Evolutionary conservation across 2,888 invertebrate species (phyloP).

Genomic region (Zygaena filipendulae): DNA sequence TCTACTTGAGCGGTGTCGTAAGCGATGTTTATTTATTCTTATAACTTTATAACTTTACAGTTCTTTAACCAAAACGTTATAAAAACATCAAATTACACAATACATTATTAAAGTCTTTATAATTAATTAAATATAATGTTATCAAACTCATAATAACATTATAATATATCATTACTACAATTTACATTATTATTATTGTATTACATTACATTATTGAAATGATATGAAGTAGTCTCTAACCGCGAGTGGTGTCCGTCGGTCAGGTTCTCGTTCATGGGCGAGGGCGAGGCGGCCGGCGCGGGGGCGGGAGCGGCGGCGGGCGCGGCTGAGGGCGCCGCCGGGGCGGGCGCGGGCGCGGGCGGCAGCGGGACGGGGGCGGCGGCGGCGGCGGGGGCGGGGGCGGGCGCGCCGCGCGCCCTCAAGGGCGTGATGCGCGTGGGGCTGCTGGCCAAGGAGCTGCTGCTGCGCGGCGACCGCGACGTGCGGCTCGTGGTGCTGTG

Average conservation of each 20-base stretch:
- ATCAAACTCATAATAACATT: too few relatives aligned
- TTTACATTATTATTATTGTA: too few relatives aligned
- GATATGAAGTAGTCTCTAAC: neutral
- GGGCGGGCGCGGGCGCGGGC: constrained; percentile 88
- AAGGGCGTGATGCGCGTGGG: constrained; percentile 98
- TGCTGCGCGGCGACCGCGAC: constrained; percentile 88
- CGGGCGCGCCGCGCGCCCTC: constrained; percentile 73
- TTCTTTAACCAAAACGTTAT: too few relatives aligned
- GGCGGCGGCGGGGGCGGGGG: constrained; percentile 56
- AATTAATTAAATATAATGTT: too few relatives aligned
- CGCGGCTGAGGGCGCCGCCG: constrained; percentile 47
- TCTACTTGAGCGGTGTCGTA: too few relatives aligned
- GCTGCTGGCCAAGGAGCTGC: constrained; percentile 77
- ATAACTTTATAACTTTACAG: too few relatives aligned
- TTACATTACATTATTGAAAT: too few relatives aligned
- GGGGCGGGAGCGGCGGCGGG: constrained; percentile 57
- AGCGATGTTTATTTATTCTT: neutral
- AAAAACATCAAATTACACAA: too few relatives aligned
- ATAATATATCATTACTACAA: too few relatives aligned
- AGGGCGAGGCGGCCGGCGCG: constrained; percentile 28
- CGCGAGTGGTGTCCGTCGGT: neutral
- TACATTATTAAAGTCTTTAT: too few relatives aligned
- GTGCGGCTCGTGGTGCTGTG: constrained; percentile 95
- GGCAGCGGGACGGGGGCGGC: constrained; percentile 26
- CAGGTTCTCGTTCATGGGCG: constrained; percentile 53